Evolutionary conservation across 1,140 invertebrate species (phyloP).

Genomic region (Dinothrombium tinctorium): DNA sequence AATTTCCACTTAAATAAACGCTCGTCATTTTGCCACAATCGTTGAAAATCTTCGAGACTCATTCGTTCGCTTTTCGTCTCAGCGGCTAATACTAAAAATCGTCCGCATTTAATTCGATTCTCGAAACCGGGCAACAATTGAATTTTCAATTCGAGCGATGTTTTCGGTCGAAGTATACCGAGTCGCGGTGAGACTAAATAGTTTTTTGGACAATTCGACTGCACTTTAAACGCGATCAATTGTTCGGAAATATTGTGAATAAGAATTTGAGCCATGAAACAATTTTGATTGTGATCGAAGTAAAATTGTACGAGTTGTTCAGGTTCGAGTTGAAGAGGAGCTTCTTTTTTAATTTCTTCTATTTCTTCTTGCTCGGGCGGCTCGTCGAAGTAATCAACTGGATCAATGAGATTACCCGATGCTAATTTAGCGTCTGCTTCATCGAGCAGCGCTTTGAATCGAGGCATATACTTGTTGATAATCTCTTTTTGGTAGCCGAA

Average conservation of each 20-base stretch:
- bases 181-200: conserved; percentile 3
- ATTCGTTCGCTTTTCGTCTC: neutral
- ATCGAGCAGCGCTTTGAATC: conserved; percentile 3
- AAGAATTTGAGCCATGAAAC: neutral
- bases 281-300: neutral
- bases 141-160: neutral
- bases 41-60: neutral
- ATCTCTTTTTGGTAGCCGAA: neutral
- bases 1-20: too few relatives aligned
- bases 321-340: too few relatives aligned
- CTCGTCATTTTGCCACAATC: too few relatives aligned
- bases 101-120: neutral
- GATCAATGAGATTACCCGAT: neutral
- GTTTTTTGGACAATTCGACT: conserved; percentile 3
- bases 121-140: neutral
- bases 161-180: conserved; percentile 2
- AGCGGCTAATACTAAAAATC: neutral
- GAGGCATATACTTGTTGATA: conserved; percentile 2
- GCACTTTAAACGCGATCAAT: conserved; percentile 9
- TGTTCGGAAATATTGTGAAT: neutral
- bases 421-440: conserved; percentile 2
- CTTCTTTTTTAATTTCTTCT: neutral
- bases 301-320: neutral
- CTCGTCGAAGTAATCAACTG: neutral
- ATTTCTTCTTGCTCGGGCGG: neutral